These are phyloP conservation scores for Marisa cornuarietis DNA, from an alignment of 1,140 invertebrate species.

Conservation along the genomic window DNA sequence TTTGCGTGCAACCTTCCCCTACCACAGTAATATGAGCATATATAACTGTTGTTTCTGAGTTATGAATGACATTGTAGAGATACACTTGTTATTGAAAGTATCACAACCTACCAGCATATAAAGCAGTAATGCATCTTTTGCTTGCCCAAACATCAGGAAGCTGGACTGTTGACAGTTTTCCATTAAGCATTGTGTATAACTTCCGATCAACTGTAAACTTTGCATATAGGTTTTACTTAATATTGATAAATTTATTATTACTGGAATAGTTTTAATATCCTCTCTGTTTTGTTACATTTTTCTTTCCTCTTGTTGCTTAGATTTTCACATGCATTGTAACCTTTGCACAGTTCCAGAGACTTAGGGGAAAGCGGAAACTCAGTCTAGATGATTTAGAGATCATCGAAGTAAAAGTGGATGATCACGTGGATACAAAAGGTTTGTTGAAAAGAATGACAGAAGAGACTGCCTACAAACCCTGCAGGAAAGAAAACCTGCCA, in stretches of 20 bases:
- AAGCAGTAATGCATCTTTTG: not conserved
- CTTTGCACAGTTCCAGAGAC: conserved; percentile 57
- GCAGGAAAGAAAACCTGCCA: conserved; percentile 72
- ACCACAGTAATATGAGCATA: too few relatives aligned
- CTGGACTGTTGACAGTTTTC: too few relatives aligned
- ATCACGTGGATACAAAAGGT: conserved; percentile 82
- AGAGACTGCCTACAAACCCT: conserved; percentile 70
- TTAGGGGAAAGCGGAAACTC: conserved; percentile 67
- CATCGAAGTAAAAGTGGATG: conserved; percentile 85
- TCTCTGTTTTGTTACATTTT: not conserved
- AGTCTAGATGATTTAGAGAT: conserved; percentile 73
- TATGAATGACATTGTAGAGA: too few relatives aligned
- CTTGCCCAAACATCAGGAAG: not conserved
- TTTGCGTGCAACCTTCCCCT: too few relatives aligned
- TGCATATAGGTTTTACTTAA: too few relatives aligned
- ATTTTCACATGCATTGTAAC: not conserved
- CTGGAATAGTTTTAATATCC: not conserved
- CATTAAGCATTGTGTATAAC: too few relatives aligned
- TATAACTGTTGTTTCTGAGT: too few relatives aligned
- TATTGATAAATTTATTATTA: too few relatives aligned
- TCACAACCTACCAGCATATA: too few relatives aligned
- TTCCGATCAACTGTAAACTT: too few relatives aligned
- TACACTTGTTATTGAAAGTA: too few relatives aligned
- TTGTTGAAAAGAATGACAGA: conserved; percentile 83
- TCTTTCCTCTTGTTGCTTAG: too few relatives aligned